These are phyloP conservation scores for Calliphora vicina DNA, from an alignment of 1,140 invertebrate species.

Conservation along the genomic window DNA sequence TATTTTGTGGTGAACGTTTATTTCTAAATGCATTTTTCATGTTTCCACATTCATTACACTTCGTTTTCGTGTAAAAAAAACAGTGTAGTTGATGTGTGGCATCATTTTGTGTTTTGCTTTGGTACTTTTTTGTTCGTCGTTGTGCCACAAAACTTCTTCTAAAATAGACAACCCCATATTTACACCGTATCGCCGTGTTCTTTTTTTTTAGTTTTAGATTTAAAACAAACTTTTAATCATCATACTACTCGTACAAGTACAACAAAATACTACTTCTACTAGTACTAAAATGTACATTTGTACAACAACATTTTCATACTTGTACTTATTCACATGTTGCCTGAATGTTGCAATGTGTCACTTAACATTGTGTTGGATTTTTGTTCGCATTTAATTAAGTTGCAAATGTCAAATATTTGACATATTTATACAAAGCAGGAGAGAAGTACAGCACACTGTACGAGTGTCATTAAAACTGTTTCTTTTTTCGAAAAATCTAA, in stretches of 20 bases:
- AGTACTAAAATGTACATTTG: neutral
- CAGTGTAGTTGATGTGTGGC: neutral
- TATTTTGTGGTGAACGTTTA: neutral
- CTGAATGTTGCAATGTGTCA: slow-evolving; percentile 25
- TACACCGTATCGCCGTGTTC: neutral
- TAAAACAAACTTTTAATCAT: too few species aligned
- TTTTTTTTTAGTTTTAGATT: too few species aligned
- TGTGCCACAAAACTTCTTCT: neutral
- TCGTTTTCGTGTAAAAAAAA: neutral
- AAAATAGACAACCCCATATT: neutral
- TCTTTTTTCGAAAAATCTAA: neutral
- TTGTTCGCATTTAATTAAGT: slow-evolving; percentile 27
- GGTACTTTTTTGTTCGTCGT: neutral
- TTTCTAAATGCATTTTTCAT: neutral
- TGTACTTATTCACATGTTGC: neutral
- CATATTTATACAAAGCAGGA: slow-evolving; percentile 3
- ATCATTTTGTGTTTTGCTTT: neutral
- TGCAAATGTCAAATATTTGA: slow-evolving; percentile 30
- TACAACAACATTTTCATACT: too few species aligned
- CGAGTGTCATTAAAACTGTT: neutral
- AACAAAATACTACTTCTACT: neutral
- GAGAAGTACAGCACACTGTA: neutral
- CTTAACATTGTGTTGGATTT: slow-evolving; percentile 22
- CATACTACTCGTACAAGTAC: too few species aligned
- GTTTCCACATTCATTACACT: neutral